Evolutionary conservation across 2,113 vertebrate genomes (phyloP).

Genomic region (Urocitellus parryii): DNA sequence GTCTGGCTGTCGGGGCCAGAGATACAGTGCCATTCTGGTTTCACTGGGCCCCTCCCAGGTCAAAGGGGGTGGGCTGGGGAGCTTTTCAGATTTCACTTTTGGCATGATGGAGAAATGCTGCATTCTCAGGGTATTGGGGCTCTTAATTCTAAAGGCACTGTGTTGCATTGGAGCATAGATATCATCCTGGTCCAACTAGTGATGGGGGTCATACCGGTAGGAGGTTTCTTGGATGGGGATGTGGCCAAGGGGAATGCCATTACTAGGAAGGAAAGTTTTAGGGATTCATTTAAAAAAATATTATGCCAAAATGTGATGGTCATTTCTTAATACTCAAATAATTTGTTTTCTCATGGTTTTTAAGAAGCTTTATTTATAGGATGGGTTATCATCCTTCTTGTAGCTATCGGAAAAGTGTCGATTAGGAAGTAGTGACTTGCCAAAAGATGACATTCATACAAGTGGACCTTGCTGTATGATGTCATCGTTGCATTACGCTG

Average conservation of each 20-base stretch:
- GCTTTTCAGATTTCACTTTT: not conserved
- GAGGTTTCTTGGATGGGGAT: not conserved
- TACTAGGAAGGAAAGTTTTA: not conserved
- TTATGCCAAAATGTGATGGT: not conserved
- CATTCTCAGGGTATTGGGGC: not conserved
- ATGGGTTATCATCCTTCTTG: not conserved
- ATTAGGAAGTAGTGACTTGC: not conserved
- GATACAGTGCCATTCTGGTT: not conserved
- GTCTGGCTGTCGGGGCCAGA: not conserved
- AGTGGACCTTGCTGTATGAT: not conserved
- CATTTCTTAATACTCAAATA: not conserved
- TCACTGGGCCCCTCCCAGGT: not conserved
- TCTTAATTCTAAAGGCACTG: not conserved
- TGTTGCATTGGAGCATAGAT: not conserved
- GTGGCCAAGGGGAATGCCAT: not conserved
- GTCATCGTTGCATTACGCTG: not conserved
- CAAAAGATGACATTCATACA: not conserved
- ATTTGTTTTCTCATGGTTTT: not conserved
- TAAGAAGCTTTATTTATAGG: constrained; percentile 4
- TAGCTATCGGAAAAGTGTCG: not conserved
- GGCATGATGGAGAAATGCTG: not conserved
- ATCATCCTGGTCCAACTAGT: not conserved
- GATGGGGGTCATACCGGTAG: not conserved
- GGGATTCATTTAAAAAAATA: not conserved
- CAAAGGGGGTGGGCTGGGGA: too few species aligned